Evolutionary conservation across 2,113 vertebrate species (phyloP).

Genomic region (Rafetus swinhoei): DNA sequence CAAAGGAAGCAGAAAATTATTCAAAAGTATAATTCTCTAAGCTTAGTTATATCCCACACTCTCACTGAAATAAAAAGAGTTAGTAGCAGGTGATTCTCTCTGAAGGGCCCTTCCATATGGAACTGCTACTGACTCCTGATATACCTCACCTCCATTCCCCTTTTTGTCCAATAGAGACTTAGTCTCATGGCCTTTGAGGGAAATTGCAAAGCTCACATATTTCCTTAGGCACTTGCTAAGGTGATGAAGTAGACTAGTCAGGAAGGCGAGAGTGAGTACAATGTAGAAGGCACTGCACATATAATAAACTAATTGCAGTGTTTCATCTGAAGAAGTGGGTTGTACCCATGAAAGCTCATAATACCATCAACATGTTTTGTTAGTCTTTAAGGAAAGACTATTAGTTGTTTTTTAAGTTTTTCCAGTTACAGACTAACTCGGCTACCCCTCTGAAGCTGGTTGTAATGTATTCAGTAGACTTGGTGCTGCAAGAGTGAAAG

Average conservation of each 20-base stretch:
- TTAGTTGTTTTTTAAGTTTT: too few relatives aligned
- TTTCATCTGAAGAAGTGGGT: too few relatives aligned
- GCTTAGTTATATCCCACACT: not conserved
- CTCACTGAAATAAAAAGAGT: not conserved
- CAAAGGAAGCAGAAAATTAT: not conserved
- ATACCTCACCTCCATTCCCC: not conserved
- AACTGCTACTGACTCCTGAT: not conserved
- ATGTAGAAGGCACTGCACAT: not conserved
- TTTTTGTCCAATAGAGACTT: not conserved
- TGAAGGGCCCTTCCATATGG: not conserved
- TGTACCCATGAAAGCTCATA: too few relatives aligned
- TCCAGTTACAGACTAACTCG: too few relatives aligned
- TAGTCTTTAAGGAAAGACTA: too few relatives aligned
- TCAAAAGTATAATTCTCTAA: not conserved
- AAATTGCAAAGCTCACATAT: accelerated
- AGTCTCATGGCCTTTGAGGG: not conserved
- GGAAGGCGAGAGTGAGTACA: not conserved
- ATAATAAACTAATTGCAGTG: not conserved
- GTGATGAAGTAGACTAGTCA: not conserved
- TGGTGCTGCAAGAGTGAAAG: not conserved
- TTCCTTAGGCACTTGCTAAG: not conserved
- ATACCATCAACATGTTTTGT: too few relatives aligned
- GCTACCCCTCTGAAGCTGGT: not conserved
- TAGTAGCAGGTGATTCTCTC: not conserved
- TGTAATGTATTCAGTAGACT: not conserved